These are phyloP conservation scores for Zoanthus sociatus DNA, from an alignment of 92 coral and sea anemone species.

Conservation along the genomic window DNA sequence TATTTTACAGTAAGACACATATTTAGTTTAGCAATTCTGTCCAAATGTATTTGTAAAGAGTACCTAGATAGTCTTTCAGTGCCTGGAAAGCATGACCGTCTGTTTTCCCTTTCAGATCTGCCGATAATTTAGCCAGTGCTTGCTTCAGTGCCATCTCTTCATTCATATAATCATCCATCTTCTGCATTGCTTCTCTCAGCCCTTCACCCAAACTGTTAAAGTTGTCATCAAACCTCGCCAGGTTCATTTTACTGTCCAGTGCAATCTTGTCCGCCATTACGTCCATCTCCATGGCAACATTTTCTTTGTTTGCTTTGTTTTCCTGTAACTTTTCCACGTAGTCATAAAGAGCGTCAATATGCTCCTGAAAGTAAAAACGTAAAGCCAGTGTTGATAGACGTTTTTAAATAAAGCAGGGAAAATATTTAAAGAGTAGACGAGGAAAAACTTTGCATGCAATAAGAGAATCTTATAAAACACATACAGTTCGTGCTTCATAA, in stretches of 20 bases:
- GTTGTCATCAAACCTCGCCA: conserved; percentile 87
- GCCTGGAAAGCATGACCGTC: conserved; percentile 92
- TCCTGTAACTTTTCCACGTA: conserved; percentile 86
- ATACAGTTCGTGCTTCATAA: no score
- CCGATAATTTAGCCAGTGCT: conserved; percentile 86
- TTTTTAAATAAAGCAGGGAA: no score
- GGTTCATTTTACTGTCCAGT: conserved; percentile 87
- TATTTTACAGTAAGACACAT: neutral
- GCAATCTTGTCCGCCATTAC: conserved; percentile 95
- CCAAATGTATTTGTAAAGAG: neutral
- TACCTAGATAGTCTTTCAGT: conserved; percentile 88
- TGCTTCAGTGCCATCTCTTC: conserved; percentile 93
- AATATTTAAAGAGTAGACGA: neutral
- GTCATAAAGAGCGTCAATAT: conserved; percentile 82
- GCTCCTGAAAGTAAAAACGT: conserved; percentile 52
- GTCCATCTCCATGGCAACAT: conserved; percentile 96
- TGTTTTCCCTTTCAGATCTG: conserved; percentile 94
- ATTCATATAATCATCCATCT: conserved; percentile 98
- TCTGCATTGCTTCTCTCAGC: conserved; percentile 89
- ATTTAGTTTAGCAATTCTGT: neutral
- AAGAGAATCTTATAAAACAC: no score
- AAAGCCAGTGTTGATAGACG: neutral
- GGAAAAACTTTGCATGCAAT: neutral
- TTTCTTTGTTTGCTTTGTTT: conserved; percentile 93
- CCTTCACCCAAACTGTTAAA: conserved; percentile 93